Base-by-base conservation (phyloP, 1,140 invertebrate species). In the Polypedilum pembai region DNA sequence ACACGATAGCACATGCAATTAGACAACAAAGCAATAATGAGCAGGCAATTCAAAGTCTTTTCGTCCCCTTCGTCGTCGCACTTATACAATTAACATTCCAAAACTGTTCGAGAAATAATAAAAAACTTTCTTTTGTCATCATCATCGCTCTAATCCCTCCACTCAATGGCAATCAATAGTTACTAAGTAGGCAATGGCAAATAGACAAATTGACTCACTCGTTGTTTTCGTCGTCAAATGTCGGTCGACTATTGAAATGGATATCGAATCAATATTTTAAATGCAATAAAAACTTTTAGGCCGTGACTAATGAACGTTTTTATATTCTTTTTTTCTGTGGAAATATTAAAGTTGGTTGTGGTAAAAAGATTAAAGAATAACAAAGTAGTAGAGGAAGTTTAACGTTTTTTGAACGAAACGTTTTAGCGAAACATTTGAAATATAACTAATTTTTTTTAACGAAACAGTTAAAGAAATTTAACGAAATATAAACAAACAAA, bases 201-300 rank as follows among this genome's bases (percentile, higher is more conserved):
- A 56, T 15, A 56, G 12, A 15, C 12, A 56, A 56, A n/a, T 56
- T 56, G 3, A 56, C 45, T n/a, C 45, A n/a, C 45, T 12, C 3
- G 45, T 33, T 33, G 24, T 33, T 33, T 1, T 56, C 45, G n/a
- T 56, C n/a, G 15, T 56, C 45, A 56, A 56, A 56, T 56, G 15
- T 56, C n/a, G 45, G 41, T 56, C 45, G n/a, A 56, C 12, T 56
- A n/a, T 56, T 56, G 45, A 56, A 56, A 56, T 56, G 45, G n/a
- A 56, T 56, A 56, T 56, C 45, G n/a, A 56, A 56, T 56, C 45
- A 56, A 56, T 56, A 56, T 56, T 56, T 56, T 12, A 56, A 56
- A 56, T 56, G 45, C 45, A 56, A 56, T 56, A 56, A 56, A 45
- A 45, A 15, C 10, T 56, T 56, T 56, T 56, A 12, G 45, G 45